These are phyloP conservation scores for Collichthys lucidus DNA, from an alignment of 2,113 vertebrate species.

Conservation along the genomic window DNA sequence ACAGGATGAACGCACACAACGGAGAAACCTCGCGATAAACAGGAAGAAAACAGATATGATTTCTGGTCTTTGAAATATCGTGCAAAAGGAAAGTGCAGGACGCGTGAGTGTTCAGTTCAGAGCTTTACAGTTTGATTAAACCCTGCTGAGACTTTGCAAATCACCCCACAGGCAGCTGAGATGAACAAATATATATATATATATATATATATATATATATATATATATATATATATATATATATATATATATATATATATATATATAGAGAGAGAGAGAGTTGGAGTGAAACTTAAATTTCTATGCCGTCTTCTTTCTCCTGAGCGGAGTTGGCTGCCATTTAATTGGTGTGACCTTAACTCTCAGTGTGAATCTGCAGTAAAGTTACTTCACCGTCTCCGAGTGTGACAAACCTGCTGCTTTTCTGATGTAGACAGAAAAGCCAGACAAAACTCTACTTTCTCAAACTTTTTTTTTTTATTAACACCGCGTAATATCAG, in stretches of 20 bases:
- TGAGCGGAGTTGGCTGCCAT: constrained; percentile 1
- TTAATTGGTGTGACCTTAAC: constrained; percentile 31
- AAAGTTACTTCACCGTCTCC: background rate
- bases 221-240: too few relatives aligned
- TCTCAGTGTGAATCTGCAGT: constrained; percentile 1
- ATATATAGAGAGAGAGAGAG: background rate
- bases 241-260: too few relatives aligned
- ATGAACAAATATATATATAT: background rate
- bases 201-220: too few relatives aligned
- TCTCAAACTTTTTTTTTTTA: too few relatives aligned
- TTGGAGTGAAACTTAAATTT: background rate
- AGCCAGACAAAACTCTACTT: background rate
- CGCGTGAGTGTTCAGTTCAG: background rate
- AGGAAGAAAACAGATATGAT: background rate
- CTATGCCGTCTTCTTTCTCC: background rate
- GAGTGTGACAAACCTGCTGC: background rate
- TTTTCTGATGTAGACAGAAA: background rate
- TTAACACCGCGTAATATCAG: too few relatives aligned
- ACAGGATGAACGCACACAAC: background rate
- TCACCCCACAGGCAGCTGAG: background rate
- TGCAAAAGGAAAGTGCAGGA: background rate
- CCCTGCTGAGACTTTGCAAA: background rate
- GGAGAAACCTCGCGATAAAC: background rate
- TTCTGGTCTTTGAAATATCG: background rate
- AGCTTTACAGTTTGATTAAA: background rate